Evolutionary conservation across 2,888 invertebrate genomes (phyloP).

Genomic region (Aproaerema taeniolella): DNA sequence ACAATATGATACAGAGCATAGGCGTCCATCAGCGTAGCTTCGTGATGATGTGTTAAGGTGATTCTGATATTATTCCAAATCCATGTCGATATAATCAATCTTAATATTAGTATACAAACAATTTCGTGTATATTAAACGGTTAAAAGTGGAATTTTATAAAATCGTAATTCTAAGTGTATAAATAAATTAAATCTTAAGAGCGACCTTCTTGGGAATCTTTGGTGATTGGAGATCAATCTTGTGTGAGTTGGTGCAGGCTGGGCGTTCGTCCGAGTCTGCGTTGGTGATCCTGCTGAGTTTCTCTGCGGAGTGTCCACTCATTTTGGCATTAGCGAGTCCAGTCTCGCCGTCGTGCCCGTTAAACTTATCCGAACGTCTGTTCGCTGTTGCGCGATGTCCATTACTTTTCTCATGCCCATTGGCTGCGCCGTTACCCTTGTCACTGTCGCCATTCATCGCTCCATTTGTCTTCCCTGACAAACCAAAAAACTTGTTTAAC

Average conservation of each 20-base stretch:
- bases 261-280: slow-evolving; percentile 36
- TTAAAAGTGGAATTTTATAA: slow-evolving; percentile 62
- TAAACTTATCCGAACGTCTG: slow-evolving; percentile 26
- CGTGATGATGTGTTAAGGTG: neutral
- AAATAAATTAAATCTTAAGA: slow-evolving; percentile 56
- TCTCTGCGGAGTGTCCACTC: slow-evolving; percentile 26
- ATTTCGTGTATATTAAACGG: slow-evolving; percentile 48
- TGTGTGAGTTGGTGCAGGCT: slow-evolving; percentile 30
- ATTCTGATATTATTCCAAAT: slow-evolving; percentile 1
- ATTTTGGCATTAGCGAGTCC: slow-evolving; percentile 13
- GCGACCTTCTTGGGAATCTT: slow-evolving; percentile 69
- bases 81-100: slow-evolving; percentile 18
- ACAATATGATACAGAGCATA: slow-evolving; percentile 10
- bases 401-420: slow-evolving; percentile 29
- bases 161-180: slow-evolving; percentile 42
- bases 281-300: slow-evolving; percentile 25
- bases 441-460: slow-evolving; percentile 23
- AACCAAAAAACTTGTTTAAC: slow-evolving; percentile 36
- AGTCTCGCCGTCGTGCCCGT: slow-evolving; percentile 22
- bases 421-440: slow-evolving; percentile 18
- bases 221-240: slow-evolving; percentile 61
- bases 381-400: slow-evolving; percentile 34
- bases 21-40: neutral
- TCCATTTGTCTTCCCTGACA: slow-evolving; percentile 58
- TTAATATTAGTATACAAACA: slow-evolving; percentile 32